These are phyloP conservation scores for Hoplodrina blanda DNA, from an alignment of 2,888 invertebrate genomes.

Conservation along the genomic window DNA sequence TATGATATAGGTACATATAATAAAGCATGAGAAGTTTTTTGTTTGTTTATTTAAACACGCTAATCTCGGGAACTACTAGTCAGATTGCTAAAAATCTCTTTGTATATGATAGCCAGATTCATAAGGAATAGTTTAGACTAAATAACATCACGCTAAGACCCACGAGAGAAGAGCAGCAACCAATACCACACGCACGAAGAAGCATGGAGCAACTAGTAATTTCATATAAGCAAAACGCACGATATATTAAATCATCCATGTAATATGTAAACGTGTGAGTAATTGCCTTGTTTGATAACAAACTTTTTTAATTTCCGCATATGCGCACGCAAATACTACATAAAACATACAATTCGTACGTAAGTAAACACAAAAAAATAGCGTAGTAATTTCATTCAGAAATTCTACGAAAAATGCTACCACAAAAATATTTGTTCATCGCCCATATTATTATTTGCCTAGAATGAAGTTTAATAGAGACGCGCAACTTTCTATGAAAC, in stretches of 20 bases:
- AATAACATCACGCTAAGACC: no score
- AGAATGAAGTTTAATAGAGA: constrained; percentile 43
- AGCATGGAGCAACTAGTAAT: no score
- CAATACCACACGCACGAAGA: no score
- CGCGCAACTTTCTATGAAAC: constrained; percentile 21
- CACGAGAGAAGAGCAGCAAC: no score
- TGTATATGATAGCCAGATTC: no score
- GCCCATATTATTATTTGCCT: constrained; percentile 34
- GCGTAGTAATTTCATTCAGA: constrained; percentile 50
- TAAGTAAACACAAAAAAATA: constrained; percentile 34
- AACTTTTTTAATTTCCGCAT: constrained; percentile 38
- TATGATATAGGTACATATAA: no score
- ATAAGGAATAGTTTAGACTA: no score
- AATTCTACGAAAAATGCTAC: constrained; percentile 30
- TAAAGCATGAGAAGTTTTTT: no score
- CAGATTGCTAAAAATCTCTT: no score
- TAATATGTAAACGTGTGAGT: constrained; percentile 4
- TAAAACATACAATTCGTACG: constrained; percentile 16
- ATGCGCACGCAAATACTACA: constrained; percentile 45
- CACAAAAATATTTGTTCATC: constrained; percentile 46
- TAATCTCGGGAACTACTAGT: no score
- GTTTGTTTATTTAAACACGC: no score
- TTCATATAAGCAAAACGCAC: constrained; percentile 9
- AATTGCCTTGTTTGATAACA: constrained; percentile 39
- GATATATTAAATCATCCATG: constrained; percentile 32